These are phyloP conservation scores for Frieseomelitta varia DNA, from an alignment of 1,140 invertebrate genomes.

Conservation along the genomic window DNA sequence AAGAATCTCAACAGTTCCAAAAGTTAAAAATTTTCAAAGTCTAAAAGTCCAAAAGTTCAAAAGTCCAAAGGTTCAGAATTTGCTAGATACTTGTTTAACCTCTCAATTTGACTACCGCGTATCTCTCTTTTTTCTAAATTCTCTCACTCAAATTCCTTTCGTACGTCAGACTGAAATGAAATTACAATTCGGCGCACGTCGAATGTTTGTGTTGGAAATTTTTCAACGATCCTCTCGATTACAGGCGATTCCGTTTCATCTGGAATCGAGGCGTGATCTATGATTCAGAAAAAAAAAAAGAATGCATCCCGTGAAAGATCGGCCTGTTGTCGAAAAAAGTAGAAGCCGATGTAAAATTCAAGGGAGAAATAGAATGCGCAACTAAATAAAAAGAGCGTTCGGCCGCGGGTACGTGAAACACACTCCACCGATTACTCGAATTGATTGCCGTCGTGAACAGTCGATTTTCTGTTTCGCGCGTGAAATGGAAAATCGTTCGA, in stretches of 20 bases:
- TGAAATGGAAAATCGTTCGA: background rate
- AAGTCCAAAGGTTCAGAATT: too few relatives aligned
- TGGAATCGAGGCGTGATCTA: too few relatives aligned
- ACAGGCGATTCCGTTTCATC: background rate
- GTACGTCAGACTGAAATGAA: background rate
- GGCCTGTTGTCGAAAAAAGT: background rate
- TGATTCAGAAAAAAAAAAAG: background rate
- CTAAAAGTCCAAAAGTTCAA: too few relatives aligned
- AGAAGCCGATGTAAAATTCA: background rate
- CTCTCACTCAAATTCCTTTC: background rate
- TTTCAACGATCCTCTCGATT: background rate
- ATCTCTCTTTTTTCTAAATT: background rate
- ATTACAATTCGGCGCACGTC: background rate
- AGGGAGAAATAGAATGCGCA: background rate
- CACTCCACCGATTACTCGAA: slow-evolving; percentile 5
- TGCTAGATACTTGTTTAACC: background rate
- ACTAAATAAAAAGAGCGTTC: slow-evolving; percentile 4
- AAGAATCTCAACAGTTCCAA: background rate
- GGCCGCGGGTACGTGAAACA: background rate
- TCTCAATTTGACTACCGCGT: background rate
- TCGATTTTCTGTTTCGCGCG: background rate
- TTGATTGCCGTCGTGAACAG: background rate
- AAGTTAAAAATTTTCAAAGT: too few relatives aligned
- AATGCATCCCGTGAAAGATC: background rate
- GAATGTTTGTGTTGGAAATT: background rate